Evolutionary conservation across 1,140 invertebrate species (phyloP).

Genomic region (Anastrepha obliqua): DNA sequence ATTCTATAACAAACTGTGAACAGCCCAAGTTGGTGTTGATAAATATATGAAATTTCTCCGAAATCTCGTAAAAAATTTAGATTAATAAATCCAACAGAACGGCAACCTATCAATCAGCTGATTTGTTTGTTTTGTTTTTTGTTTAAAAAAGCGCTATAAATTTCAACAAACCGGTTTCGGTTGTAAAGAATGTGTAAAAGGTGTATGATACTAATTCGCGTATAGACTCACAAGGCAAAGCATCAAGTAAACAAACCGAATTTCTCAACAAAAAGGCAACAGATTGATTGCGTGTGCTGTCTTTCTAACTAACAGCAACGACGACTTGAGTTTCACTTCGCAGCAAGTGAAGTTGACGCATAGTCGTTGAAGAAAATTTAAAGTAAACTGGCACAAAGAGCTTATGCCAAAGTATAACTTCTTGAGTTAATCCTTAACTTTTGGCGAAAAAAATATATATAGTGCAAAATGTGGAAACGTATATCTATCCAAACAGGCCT

Average conservation of each 20-base stretch:
- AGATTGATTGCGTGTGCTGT: not conserved
- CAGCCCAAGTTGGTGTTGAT: too few species aligned
- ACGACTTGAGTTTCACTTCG: conserved; percentile 50
- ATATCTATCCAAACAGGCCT: not conserved
- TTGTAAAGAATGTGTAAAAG: not conserved
- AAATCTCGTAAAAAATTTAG: too few species aligned
- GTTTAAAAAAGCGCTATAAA: not conserved
- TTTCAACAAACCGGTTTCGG: conserved; percentile 16
- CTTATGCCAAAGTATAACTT: not conserved
- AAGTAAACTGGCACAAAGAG: not conserved
- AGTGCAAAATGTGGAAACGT: conserved; percentile 18
- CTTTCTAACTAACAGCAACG: not conserved
- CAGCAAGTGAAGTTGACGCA: not conserved
- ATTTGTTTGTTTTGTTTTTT: not conserved
- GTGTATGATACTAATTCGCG: not conserved
- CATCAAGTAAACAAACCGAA: conserved; percentile 24
- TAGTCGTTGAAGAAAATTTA: not conserved
- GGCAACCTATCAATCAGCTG: conserved; percentile 6
- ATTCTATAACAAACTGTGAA: too few species aligned
- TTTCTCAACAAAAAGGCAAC: not conserved
- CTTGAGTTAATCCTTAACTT: not conserved
- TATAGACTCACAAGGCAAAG: not conserved
- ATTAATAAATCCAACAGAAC: too few species aligned
- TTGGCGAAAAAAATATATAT: not conserved
- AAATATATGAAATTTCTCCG: too few species aligned